phyloP scores from a whole-genome alignment of 2,113 vertebrate species.

The Alectura lathami region DNA sequence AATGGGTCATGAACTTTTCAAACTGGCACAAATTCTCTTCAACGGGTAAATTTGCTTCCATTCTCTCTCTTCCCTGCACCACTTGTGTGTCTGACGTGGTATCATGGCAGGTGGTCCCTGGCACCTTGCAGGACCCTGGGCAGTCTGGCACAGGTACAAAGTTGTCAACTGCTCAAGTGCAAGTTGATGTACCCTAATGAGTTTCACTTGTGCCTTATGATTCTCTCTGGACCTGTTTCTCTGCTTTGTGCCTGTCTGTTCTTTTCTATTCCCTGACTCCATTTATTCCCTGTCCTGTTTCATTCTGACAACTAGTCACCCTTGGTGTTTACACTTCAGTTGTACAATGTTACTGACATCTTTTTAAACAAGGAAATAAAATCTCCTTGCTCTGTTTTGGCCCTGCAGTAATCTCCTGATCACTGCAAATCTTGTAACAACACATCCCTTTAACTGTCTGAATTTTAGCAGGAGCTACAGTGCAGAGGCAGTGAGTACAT shows the following conservation, averaged over 20 bases:
- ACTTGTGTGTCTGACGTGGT: neutral
- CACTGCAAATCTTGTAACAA: neutral
- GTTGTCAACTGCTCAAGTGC: neutral
- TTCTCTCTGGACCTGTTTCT: neutral
- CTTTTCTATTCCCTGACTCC: neutral
- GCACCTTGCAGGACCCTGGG: neutral
- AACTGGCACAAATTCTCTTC: conserved; percentile 92
- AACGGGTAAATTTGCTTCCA: conserved; percentile 82
- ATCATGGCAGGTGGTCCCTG: neutral
- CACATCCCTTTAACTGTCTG: neutral
- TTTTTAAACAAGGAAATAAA: neutral
- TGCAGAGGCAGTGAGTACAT: neutral
- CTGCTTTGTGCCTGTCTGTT: neutral
- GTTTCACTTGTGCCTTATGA: neutral
- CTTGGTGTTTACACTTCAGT: neutral
- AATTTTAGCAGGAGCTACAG: neutral
- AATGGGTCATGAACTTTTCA: conserved; percentile 90
- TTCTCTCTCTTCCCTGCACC: neutral
- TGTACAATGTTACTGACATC: neutral
- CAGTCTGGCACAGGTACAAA: neutral
- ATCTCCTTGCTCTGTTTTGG: neutral
- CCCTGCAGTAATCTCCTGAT: neutral
- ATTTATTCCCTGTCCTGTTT: neutral
- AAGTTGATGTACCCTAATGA: neutral
- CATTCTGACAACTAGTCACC: neutral